Evolutionary conservation across 2,888 invertebrate species (phyloP), one percentile per base, ranked within the genome.

Genomic region (Tyria jacobaeae): DNA sequence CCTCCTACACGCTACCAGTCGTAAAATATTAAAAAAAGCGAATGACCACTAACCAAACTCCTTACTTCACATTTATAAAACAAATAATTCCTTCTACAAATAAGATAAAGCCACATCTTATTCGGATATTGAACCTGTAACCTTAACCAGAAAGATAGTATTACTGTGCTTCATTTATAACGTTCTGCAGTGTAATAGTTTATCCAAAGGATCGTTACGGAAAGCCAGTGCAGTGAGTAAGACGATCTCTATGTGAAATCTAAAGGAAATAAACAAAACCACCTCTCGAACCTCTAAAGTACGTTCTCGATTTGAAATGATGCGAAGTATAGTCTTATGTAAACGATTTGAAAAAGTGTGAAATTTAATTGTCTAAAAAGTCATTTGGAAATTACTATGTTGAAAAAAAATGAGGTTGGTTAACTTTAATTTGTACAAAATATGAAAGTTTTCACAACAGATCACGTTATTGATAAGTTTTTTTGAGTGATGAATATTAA

Each of bases 141-240:
- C 37, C 5, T 12, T 25, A 34, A 35, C n/a, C 14, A 48, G 49
- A 24, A 25, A n/a, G 34, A 57, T 57, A 57, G 37, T 15, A 21
- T 57, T 57, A 57, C 49, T 12, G 6, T 27, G 37, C 31, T 48
- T 49, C 49, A 49, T 57, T 57, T 57, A 57, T 57, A 27, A 27
- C 14, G 14, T 35, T 39, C 49, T 49, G 31, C 37, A 57, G 57
- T 49, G n/a, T 12, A 21, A 44, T 37, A 57, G 49, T 37, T 57
- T 12, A 48, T 47, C 25, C 10, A 24, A 35, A 37, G 48, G 14
- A 37, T 49, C 37, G 25, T 48, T 55, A 34, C 10, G 55, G 55
- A 10, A 27, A 49, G 17, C 25, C 5, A 15, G 15, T 9, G 31
- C 34, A 56, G 25, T 34, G 17, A 7, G 37, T 25, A 56, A 56